phyloP scores from a whole-genome alignment of 2,888 invertebrate species.

The Leptinotarsa peninsularis region DNA sequence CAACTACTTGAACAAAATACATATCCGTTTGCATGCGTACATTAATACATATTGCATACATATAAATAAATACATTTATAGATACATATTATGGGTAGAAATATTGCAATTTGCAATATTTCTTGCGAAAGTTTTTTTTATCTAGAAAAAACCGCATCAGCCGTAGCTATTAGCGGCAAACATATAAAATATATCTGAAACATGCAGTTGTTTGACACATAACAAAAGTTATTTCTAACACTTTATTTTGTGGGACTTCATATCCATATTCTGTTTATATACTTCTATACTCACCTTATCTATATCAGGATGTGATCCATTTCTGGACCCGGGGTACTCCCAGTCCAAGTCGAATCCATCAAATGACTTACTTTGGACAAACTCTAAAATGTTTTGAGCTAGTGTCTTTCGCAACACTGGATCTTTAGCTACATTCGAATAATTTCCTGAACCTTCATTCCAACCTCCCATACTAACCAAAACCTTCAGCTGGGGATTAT shows the following conservation, averaged over 20 bases:
- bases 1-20: no score
- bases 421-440: constrained; percentile 66
- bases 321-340: constrained; percentile 80
- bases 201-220: no score
- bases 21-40: no score
- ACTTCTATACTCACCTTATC: constrained; percentile 37
- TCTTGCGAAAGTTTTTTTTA: no score
- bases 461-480: constrained; percentile 76
- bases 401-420: constrained; percentile 47
- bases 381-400: constrained; percentile 34
- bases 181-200: no score
- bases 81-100: no score
- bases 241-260: neutral
- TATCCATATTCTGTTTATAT: neutral
- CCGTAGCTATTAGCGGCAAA: no score
- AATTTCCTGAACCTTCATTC: constrained; percentile 69
- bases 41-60: no score
- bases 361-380: constrained; percentile 70
- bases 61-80: no score
- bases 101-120: no score
- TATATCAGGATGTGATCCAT: constrained; percentile 32
- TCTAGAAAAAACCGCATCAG: no score
- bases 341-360: constrained; percentile 88
- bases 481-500: constrained; percentile 69
- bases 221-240: no score